A percentile compares a stretch with the other conserved stretches of the same genome.
Evolutionary conservation across 2,113 vertebrate genomes (phyloP).

Genomic region (Hydropotes inermis): DNA sequence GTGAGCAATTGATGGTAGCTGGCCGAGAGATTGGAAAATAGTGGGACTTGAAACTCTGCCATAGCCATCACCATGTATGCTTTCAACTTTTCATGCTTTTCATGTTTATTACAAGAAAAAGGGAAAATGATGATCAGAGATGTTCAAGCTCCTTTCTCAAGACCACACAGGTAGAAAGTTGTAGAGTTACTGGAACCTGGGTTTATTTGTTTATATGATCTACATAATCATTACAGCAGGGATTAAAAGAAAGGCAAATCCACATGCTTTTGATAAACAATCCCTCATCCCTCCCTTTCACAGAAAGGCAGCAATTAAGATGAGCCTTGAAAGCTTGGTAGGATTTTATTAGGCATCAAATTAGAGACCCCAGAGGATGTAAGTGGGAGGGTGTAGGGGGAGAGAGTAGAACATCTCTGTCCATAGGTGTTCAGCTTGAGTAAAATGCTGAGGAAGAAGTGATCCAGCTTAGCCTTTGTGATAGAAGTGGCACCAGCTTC

Average conservation of each 20-base stretch:
- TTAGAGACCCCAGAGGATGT: background rate
- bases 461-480: background rate
- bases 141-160: background rate
- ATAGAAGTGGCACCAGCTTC: background rate
- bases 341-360: background rate
- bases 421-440: background rate
- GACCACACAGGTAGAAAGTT: background rate
- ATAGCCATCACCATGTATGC: background rate
- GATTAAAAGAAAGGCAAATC: background rate
- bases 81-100: background rate
- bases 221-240: background rate
- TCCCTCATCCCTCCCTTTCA: background rate
- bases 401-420: background rate
- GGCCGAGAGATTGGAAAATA: background rate
- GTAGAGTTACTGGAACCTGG: background rate
- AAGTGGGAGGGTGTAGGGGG: background rate
- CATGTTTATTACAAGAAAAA: background rate
- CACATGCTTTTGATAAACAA: background rate
- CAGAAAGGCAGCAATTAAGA: background rate
- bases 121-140: background rate
- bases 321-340: background rate
- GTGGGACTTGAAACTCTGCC: background rate
- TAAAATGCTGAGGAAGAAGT: background rate
- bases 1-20: background rate
- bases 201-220: background rate